Evolutionary conservation across 2,113 vertebrate species (phyloP).

Genomic region (Suricata suricatta): DNA sequence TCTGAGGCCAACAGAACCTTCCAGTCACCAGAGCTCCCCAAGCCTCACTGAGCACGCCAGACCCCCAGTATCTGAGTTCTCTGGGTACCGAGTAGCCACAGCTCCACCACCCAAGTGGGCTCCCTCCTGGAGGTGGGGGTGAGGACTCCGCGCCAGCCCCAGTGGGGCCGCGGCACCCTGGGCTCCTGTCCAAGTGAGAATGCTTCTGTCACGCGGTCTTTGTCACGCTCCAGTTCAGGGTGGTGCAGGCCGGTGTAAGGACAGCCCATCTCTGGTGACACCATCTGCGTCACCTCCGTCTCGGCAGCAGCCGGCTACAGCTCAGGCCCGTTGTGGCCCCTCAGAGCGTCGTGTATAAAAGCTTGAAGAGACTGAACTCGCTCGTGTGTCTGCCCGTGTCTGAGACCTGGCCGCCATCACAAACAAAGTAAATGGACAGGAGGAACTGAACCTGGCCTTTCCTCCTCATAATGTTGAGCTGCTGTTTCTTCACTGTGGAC

Average conservation of each 20-base stretch:
- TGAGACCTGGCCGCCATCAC: neutral
- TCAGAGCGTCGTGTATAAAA: neutral
- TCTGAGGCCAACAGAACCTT: conserved; percentile 17
- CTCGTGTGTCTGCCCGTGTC: neutral
- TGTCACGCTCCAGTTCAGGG: conserved; percentile 63
- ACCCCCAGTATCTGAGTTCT: conserved; percentile 81
- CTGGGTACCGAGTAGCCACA: conserved; percentile 66
- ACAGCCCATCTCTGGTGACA: neutral
- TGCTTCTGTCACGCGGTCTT: conserved; percentile 79
- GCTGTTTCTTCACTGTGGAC: neutral
- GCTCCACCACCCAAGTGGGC: conserved; percentile 71
- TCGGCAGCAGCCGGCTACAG: conserved; percentile 50
- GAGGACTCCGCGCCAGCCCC: conserved; percentile 47
- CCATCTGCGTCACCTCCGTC: conserved; percentile 23
- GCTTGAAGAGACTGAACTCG: neutral
- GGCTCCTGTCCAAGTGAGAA: conserved; percentile 85
- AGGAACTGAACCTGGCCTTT: neutral
- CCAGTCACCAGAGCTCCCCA: conserved; percentile 43
- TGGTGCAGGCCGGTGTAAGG: neutral
- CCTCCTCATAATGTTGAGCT: neutral
- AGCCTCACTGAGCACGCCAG: conserved; percentile 83
- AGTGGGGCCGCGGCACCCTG: conserved; percentile 66
- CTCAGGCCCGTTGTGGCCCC: neutral
- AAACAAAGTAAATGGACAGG: neutral
- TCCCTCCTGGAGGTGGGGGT: conserved; percentile 35